A percentile compares a stretch with the other conserved stretches of the same genome.
Evolutionary conservation across 2,888 invertebrate genomes (phyloP).

Genomic region (Microchrysa polita): DNA sequence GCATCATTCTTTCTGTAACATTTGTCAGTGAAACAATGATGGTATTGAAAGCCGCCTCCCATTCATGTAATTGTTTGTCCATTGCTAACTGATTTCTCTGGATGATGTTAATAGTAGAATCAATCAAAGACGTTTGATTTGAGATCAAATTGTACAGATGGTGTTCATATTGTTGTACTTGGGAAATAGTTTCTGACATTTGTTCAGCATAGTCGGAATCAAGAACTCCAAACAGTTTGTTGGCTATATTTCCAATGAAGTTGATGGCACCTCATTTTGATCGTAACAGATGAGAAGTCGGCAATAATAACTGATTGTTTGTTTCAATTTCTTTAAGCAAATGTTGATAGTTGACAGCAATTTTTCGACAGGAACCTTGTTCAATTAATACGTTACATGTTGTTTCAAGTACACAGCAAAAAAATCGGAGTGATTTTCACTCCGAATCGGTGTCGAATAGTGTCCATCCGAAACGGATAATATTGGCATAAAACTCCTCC

Average conservation of each 20-base stretch:
- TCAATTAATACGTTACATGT: not conserved
- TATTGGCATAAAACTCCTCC: no score
- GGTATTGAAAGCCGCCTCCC: not conserved
- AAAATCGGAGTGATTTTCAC: no score
- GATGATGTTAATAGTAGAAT: conserved; percentile 48
- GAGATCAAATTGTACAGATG: conserved; percentile 39
- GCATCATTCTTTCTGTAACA: no score
- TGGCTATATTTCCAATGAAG: conserved; percentile 46
- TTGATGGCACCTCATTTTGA: conserved; percentile 20
- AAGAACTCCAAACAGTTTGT: conserved; percentile 47
- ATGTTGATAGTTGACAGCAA: not conserved
- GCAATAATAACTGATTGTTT: not conserved
- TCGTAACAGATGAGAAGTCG: not conserved
- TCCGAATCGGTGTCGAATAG: no score
- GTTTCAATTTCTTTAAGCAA: not conserved
- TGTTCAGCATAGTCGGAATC: conserved; percentile 47
- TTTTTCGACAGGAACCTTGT: not conserved
- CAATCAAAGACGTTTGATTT: conserved; percentile 49
- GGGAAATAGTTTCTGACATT: conserved; percentile 47
- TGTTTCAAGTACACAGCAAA: no score
- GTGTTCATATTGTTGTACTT: conserved; percentile 45
- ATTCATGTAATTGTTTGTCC: not conserved
- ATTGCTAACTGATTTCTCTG: not conserved
- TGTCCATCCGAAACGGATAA: no score
- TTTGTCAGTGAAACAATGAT: no score